phyloP scores from a whole-genome alignment of 2,888 invertebrate genomes.

The Slavum lentiscoides region DNA sequence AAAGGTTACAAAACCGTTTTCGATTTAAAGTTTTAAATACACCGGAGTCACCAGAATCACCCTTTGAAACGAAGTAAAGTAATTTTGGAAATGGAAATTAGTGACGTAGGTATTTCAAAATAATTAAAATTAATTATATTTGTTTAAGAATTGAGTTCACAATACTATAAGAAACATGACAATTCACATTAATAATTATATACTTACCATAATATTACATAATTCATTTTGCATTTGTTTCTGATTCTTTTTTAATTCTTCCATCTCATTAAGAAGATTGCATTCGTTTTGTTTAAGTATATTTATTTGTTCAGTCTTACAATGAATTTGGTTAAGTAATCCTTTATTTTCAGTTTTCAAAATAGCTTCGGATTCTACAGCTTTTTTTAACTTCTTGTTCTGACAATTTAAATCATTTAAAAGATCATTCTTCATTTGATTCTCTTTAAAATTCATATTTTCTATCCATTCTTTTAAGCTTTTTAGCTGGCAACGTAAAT shows the following conservation, averaged over 20 bases:
- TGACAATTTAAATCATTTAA: background rate
- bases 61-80: too few relatives aligned
- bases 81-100: too few relatives aligned
- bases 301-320: background rate
- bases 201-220: background rate
- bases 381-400: background rate
- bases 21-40: too few relatives aligned
- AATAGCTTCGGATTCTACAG: background rate
- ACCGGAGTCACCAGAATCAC: too few relatives aligned
- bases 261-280: background rate
- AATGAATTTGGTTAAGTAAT: background rate
- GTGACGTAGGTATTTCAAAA: too few relatives aligned
- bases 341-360: background rate
- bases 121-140: too few relatives aligned
- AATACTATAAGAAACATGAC: too few relatives aligned
- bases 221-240: background rate
- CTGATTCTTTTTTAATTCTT: background rate
- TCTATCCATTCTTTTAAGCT: background rate
- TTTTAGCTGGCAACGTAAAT: background rate
- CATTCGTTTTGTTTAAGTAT: background rate
- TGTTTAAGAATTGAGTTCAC: too few relatives aligned
- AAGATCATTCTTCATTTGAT: background rate
- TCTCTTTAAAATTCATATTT: background rate
- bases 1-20: too few relatives aligned
- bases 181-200: too few relatives aligned